Base-by-base conservation (phyloP, 2,888 invertebrate species). In the Idaea straminata region DNA sequence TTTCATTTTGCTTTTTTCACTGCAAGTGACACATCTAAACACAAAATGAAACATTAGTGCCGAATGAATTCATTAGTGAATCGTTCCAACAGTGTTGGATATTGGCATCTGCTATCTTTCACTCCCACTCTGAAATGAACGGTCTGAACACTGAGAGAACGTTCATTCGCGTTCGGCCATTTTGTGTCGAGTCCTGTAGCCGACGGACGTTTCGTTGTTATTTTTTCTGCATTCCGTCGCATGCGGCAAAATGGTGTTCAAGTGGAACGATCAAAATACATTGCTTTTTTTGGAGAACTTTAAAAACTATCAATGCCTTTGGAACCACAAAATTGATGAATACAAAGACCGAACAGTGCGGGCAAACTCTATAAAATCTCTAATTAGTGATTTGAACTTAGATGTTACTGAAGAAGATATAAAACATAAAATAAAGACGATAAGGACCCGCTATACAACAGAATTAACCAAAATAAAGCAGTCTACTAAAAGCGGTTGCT, bases 31-130 rank as follows among this genome's bases (percentile, higher is more conserved):
- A 38, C 34, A 57, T 58, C 62, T 62, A 61, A 65, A 69, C 65
- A 61, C 64, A 62, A 67, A 72, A 65, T 74, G 68, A 72, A 72
- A 71, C 66, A 66, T 70, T 72, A 69, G 68, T 61, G 69, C 66
- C 65, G 69, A 72, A 69, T 72, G 70, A 71, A 72, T 72, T 72
- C 65, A 71, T 70, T 67, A 74, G 35, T 72, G 69, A 74, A 71
- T 61, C 70, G 66, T 70, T 72, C 70, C 69, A 63, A 70, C 66
- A 13, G 38, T 69, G 65, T 68, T 67, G 66, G 36, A 67, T 66
- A 61, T 71, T 68, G 47, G n/a, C 72, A 71, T 70, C 16, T 64
- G 69, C 63, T 58, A 71, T 69, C 67, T 62, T 72, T 71, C 71
- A 74, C 58, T 72, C 63, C 61, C 62, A 69, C 67, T 66, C 61